Evolutionary conservation across 2,888 invertebrate species (phyloP).

Genomic region (Nudaria mundana): DNA sequence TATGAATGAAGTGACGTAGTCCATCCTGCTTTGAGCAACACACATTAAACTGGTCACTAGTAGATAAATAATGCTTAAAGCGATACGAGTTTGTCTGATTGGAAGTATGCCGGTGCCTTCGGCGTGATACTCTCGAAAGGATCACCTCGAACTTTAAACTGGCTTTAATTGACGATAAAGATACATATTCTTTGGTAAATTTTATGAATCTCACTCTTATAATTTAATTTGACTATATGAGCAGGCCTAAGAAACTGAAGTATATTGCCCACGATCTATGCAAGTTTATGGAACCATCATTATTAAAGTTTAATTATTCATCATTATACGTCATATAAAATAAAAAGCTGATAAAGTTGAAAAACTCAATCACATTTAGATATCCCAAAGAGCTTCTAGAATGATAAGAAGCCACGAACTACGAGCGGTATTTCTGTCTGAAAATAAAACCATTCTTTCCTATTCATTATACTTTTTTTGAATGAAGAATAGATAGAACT

Average conservation of each 20-base stretch:
- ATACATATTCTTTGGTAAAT: too few relatives aligned
- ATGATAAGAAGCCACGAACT: not conserved
- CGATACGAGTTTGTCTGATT: not conserved
- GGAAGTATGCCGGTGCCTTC: not conserved
- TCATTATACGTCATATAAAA: too few relatives aligned
- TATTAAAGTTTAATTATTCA: too few relatives aligned
- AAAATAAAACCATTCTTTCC: not conserved
- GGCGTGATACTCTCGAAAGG: not conserved
- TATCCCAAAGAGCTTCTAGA: too few relatives aligned
- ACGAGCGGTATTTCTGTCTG: not conserved
- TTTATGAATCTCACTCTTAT: too few relatives aligned
- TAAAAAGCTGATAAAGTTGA: too few relatives aligned
- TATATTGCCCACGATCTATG: too few relatives aligned
- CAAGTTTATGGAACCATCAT: too few relatives aligned
- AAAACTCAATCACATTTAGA: too few relatives aligned
- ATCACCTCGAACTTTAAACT: conserved; percentile 24
- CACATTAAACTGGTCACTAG: conserved; percentile 11
- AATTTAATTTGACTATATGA: too few relatives aligned
- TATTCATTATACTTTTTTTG: not conserved
- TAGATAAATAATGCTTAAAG: not conserved
- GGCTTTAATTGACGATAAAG: too few relatives aligned
- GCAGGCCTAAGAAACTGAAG: too few relatives aligned
- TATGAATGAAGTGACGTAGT: conserved; percentile 45
- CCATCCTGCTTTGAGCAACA: conserved; percentile 30
- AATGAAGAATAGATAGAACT: conserved; percentile 6